Base-by-base conservation (phyloP, 2,797 vertebrate species). In the Coendou prehensilis region DNA sequence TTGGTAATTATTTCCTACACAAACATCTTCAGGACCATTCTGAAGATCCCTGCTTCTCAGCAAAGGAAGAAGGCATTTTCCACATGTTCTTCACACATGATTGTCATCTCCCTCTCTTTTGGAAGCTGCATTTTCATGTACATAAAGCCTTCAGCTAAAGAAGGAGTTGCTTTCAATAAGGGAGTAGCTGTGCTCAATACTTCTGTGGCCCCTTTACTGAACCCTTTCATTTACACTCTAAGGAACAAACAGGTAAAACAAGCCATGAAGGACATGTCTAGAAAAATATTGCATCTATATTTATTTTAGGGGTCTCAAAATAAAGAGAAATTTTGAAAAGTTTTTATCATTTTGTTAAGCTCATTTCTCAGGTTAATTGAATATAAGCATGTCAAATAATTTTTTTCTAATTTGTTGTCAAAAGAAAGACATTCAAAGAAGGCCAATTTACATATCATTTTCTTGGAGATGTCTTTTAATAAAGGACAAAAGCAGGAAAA, bases 1-100 rank as follows among this genome's bases (percentile, higher is more conserved):
- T 69, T 95, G 37, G 97, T 96, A 14, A 93, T 56, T 69, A 6
- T 97, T n/a, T 98, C 97, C 61, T 97, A 97, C 9, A n/a, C 63
- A n/a, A 54, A 47, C 50, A 96, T 98, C 93, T 89, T 97, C 83
- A 3, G 6, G 82, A 95, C 94, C 6, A 64, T 98, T 80, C 20
- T 97, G 26, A 96, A n/a, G 41, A 81, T 97, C 37, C 95, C 95
- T 1, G 95, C 95, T 47, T 61, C 75, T 33, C 96, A 94, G 50
- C 52, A 97, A 69, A 96, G 94, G 54, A 96, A 86, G 85, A 97
- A 96, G 63, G 67, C 89, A 1, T 87, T 95, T 73, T 91, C 82
- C n/a, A 94, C 88, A 0, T 89, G 71, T 23, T 93, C 92, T 33
- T 88, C 92, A 54, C 86, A 92, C 69, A 56, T 95, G 84, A 56